Conservation (phyloP, 2,888 invertebrate species). For the Dynastes grantii region DNA sequence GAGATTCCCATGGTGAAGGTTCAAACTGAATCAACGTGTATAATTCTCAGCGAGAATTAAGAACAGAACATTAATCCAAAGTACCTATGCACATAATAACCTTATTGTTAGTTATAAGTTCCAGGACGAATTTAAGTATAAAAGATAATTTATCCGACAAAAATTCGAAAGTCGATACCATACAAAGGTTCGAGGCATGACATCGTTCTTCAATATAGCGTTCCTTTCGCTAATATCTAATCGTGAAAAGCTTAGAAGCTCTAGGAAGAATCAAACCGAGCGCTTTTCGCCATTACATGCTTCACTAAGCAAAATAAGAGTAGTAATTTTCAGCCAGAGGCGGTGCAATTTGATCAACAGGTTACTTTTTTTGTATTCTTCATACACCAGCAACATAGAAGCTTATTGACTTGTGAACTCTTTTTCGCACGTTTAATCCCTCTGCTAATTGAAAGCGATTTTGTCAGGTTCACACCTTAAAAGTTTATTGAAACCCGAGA, state of each 20-base stretch:
- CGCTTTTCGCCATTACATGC: conserved; percentile 26
- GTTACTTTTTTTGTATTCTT: conserved; percentile 26
- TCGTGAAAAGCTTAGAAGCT: conserved; percentile 39
- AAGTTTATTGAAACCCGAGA: conserved; percentile 21
- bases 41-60: too few species aligned
- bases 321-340: conserved; percentile 26
- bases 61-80: too few species aligned
- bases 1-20: too few species aligned
- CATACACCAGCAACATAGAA: neutral
- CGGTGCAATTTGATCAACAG: conserved; percentile 36
- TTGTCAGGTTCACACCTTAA: neutral
- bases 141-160: too few species aligned
- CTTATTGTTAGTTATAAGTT: neutral
- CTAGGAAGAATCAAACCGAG: conserved; percentile 24
- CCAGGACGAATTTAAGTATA: too few species aligned
- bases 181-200: too few species aligned
- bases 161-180: too few species aligned
- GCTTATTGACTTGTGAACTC: neutral
- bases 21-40: too few species aligned
- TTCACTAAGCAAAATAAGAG: conserved; percentile 39
- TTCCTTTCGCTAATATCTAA: conserved; percentile 19
- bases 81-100: neutral
- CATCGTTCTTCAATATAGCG: neutral
- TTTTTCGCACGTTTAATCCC: conserved; percentile 16
- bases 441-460: conserved; percentile 24